Percentiles rank a stretch among this genome's conserved stretches.
Evolutionary conservation across 2,888 invertebrate species (phyloP).

Genomic region (Apodemia zela): DNA sequence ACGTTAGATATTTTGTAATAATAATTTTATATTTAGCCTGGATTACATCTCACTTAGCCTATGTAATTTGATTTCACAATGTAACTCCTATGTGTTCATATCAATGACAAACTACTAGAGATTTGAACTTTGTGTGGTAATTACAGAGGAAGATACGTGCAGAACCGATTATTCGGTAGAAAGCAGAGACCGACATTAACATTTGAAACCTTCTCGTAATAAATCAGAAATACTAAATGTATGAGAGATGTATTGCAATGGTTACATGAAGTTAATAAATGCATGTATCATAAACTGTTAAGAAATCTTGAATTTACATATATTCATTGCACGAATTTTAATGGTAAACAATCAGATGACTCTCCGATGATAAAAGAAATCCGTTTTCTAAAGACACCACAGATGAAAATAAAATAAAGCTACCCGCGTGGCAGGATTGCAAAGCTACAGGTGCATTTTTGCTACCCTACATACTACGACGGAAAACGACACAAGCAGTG

Average conservation of each 20-base stretch:
- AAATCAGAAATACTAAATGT: constrained; percentile 22
- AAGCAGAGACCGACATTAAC: constrained; percentile 40
- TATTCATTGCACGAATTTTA: too few species aligned
- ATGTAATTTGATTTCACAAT: not conserved
- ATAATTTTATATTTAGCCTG: not conserved
- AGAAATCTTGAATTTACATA: too few species aligned
- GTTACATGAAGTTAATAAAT: not conserved
- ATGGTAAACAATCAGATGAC: too few species aligned
- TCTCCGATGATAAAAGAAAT: too few species aligned
- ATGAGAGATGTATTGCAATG: constrained; percentile 3
- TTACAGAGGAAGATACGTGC: constrained; percentile 10
- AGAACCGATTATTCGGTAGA: constrained; percentile 12
- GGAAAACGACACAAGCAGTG: too few species aligned
- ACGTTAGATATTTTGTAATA: not conserved
- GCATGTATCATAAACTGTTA: not conserved
- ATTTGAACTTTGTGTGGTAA: constrained; percentile 13
- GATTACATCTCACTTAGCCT: not conserved
- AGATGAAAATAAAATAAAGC: too few species aligned
- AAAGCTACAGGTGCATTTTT: too few species aligned
- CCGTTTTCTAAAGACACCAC: too few species aligned
- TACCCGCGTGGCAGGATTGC: too few species aligned
- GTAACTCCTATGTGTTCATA: not conserved
- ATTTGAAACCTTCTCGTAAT: constrained; percentile 45
- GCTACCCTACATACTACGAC: too few species aligned
- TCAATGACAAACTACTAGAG: constrained; percentile 8